Evolutionary conservation across 2,797 vertebrate genomes (phyloP).

Genomic region (Chromobotia macracanthus): DNA sequence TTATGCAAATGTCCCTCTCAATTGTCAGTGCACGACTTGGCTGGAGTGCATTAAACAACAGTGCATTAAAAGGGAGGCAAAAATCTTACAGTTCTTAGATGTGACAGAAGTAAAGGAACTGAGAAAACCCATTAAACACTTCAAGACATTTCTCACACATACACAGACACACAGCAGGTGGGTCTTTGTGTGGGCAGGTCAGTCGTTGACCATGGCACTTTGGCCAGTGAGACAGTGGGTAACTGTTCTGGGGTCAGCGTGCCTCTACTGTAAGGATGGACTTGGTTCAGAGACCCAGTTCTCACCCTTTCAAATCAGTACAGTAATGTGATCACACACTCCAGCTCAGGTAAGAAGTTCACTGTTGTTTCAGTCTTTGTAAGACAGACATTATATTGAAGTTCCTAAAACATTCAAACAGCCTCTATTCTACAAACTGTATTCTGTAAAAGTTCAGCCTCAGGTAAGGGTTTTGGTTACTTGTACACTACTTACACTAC

Average conservation of each 20-base stretch:
- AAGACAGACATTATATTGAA: background rate
- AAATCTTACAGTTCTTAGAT: background rate
- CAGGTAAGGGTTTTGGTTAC: no score
- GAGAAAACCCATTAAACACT: conserved; percentile 9
- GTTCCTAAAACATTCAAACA: background rate
- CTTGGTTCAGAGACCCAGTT: conserved; percentile 86
- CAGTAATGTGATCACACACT: conserved; percentile 1
- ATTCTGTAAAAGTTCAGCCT: background rate
- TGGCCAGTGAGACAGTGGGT: conserved; percentile 87
- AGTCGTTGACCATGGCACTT: conserved; percentile 75
- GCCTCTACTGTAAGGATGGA: conserved; percentile 90
- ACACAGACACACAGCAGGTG: conserved; percentile 27
- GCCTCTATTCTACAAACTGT: background rate
- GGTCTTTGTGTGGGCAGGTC: conserved; percentile 53
- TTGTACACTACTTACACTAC: no score
- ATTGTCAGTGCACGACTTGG: no score
- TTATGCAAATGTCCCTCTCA: no score
- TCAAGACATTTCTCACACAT: conserved; percentile 14
- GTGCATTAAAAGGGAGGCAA: background rate
- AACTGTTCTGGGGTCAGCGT: conserved; percentile 81
- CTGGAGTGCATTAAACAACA: no score
- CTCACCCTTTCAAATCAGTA: conserved; percentile 35
- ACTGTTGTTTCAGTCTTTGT: background rate
- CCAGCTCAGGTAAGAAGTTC: conserved; percentile 33
- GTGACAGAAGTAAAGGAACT: background rate